A percentile compares a stretch with the other conserved stretches of the same genome.
These are phyloP conservation scores for Heliconius sara DNA, from an alignment of 2,888 invertebrate species.

Conservation along the genomic window DNA sequence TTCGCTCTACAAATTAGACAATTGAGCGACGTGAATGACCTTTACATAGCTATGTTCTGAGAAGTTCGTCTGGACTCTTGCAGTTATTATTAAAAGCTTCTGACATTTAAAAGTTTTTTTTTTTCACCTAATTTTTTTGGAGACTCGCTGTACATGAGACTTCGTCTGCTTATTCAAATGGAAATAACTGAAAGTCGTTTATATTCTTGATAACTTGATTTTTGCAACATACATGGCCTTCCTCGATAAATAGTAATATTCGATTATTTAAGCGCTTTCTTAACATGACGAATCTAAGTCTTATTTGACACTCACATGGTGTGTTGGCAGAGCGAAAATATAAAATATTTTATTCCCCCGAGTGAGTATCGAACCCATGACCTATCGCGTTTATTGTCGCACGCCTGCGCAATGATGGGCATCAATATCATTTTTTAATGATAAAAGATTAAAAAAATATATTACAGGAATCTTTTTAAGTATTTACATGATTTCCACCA, in stretches of 20 bases:
- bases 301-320: no score
- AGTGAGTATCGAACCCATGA: background rate
- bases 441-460: background rate
- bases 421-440: background rate
- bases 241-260: no score
- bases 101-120: constrained; percentile 6
- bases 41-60: constrained; percentile 41
- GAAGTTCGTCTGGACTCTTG: constrained; percentile 32
- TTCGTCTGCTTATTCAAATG: no score
- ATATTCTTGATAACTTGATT: no score
- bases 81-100: constrained; percentile 23
- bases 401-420: background rate
- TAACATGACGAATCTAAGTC: no score
- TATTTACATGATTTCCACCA: background rate
- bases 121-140: no score
- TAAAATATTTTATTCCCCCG: background rate
- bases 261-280: no score
- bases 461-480: background rate
- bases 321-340: no score
- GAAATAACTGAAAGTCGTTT: no score
- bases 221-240: no score
- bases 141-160: no score
- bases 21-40: constrained; percentile 58
- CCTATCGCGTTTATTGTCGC: background rate
- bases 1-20: constrained; percentile 53